Conservation (phyloP, 2,113 vertebrate species). For the Montifringilla adamsi region DNA sequence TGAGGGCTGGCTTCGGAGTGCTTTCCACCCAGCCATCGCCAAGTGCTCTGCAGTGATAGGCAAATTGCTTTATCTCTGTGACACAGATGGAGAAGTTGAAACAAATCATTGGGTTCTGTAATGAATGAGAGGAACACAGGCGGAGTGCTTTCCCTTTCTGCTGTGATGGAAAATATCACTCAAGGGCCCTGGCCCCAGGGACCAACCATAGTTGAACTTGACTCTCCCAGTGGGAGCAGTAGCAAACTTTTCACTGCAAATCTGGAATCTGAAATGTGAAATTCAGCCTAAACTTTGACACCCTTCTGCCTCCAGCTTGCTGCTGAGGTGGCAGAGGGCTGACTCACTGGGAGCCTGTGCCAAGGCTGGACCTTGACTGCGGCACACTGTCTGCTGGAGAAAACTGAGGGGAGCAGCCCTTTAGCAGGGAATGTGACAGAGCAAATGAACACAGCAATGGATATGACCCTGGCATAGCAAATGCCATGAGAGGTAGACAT, state of each 20-base stretch:
- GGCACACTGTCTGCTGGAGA: background rate
- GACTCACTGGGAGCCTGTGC: fast-evolving
- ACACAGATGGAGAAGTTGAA: conserved; percentile 44
- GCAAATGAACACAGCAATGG: background rate
- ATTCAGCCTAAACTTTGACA: background rate
- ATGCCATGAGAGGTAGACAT: background rate
- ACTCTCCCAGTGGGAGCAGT: background rate
- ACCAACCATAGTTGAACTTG: background rate
- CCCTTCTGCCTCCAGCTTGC: background rate
- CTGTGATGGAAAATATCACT: background rate
- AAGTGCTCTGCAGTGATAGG: conserved; percentile 26
- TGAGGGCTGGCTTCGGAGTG: background rate
- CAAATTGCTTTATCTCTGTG: conserved; percentile 51
- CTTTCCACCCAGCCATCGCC: background rate
- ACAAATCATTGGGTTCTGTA: conserved; percentile 6
- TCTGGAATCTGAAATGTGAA: background rate
- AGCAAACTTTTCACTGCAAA: background rate
- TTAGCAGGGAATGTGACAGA: background rate
- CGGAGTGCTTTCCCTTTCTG: background rate
- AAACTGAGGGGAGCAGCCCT: background rate
- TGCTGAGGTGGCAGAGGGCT: background rate
- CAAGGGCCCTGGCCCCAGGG: background rate
- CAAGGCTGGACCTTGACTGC: fast-evolving
- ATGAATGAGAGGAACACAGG: background rate
- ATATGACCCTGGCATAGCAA: background rate